Conservation (phyloP, 1,140 invertebrate genomes). For the Drosophila arizonae region DNA sequence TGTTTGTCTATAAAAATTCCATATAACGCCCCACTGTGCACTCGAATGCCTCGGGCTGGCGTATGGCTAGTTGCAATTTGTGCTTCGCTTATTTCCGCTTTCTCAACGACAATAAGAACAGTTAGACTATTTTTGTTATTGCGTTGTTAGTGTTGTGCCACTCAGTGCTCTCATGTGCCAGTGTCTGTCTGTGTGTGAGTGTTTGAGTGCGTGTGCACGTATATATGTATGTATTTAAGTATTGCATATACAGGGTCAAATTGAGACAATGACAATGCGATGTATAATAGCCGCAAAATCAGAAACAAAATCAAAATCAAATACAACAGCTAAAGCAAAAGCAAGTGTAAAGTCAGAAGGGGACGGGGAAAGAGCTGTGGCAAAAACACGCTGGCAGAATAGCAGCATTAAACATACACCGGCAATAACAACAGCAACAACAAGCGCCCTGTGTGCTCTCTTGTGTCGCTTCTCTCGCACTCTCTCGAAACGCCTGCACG, state of each 20-base stretch:
- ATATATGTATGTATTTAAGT: conserved; percentile 1
- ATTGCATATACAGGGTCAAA: conserved; percentile 29
- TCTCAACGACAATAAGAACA: conserved; percentile 31
- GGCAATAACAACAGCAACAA: conserved; percentile 25
- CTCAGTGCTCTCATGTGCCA: conserved; percentile 8
- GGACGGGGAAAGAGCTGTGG: conserved; percentile 7
- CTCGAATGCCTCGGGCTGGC: conserved; percentile 14
- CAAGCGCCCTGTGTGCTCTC: conserved; percentile 20
- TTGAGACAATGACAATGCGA: conserved; percentile 28
- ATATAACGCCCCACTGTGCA: conserved; percentile 11
- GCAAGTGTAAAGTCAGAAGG: conserved; percentile 20
- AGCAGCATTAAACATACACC: conserved; percentile 18
- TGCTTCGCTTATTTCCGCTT: conserved; percentile 40
- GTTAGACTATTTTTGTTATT: conserved; percentile 30
- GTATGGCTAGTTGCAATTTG: conserved; percentile 26
- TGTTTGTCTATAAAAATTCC: background rate
- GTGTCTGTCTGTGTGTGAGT: conserved; percentile 5
- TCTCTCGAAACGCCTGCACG: conserved; percentile 7
- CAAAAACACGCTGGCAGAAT: conserved; percentile 17
- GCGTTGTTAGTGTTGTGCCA: conserved; percentile 16
- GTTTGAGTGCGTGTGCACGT: conserved; percentile 1
- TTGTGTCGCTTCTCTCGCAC: conserved; percentile 6
- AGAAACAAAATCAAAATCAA: conserved; percentile 1
- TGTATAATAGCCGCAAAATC: conserved; percentile 6
- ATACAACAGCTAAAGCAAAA: conserved; percentile 5